These are phyloP conservation scores for Tangara arthus DNA, from an alignment of 2,797 vertebrate species.

Conservation along the genomic window DNA sequence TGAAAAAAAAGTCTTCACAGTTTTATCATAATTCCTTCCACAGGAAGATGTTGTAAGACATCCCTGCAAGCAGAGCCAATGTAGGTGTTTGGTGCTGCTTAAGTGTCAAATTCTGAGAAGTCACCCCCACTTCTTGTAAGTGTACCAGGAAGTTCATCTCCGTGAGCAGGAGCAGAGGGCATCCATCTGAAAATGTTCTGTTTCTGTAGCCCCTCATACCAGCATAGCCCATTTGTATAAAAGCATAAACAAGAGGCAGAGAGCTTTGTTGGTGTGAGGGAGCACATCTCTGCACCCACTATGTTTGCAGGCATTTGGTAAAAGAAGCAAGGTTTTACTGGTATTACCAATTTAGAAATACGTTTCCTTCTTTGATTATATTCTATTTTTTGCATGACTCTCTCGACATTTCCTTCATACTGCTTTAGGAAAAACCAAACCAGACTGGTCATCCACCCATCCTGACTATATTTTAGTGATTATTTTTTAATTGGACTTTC, in stretches of 20 bases:
- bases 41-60: accelerated
- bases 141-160: slow-evolving; percentile 27
- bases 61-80: neutral
- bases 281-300: neutral
- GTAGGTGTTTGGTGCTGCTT: neutral
- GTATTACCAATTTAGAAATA: neutral
- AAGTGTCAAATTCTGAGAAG: slow-evolving; percentile 29
- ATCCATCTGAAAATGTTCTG: neutral
- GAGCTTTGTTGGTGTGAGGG: accelerated
- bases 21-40: neutral
- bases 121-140: slow-evolving; percentile 25
- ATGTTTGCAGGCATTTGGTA: neutral
- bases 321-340: neutral
- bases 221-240: neutral
- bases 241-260: neutral
- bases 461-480: neutral
- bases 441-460: accelerated
- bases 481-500: neutral
- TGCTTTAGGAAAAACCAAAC: neutral
- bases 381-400: neutral
- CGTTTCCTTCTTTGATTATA: neutral
- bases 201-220: neutral
- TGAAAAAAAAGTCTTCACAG: neutral
- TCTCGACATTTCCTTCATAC: neutral
- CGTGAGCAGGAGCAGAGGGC: accelerated